Evolutionary conservation across 2,797 vertebrate species (phyloP).

Genomic region (Cryptoprocta ferox): DNA sequence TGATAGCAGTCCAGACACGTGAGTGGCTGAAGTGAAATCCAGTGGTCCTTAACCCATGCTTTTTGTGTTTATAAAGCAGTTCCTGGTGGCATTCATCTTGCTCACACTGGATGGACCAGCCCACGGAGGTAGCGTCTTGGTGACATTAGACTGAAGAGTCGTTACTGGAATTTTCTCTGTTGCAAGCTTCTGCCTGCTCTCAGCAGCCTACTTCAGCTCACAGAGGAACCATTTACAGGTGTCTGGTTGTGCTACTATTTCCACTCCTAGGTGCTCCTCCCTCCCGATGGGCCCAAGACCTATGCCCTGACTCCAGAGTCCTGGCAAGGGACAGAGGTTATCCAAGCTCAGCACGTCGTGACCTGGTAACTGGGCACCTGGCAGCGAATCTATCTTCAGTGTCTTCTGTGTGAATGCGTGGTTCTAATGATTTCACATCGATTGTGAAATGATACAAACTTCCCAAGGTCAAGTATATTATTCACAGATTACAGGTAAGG

Average conservation of each 20-base stretch:
- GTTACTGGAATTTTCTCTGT: not conserved
- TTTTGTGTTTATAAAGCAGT: not conserved
- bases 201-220: not conserved
- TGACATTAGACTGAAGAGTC: not conserved
- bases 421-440: not conserved
- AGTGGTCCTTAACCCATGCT: not conserved
- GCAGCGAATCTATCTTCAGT: not conserved
- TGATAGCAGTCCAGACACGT: not conserved
- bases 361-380: too few species aligned
- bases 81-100: not conserved
- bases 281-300: not conserved
- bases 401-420: not conserved
- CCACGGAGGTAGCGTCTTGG: not conserved
- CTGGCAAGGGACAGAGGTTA: not conserved
- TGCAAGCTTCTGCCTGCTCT: not conserved
- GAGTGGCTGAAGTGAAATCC: not conserved
- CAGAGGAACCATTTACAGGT: not conserved
- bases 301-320: not conserved
- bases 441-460: not conserved
- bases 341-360: not conserved
- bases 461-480: not conserved
- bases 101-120: not conserved
- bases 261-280: fast-evolving
- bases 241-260: not conserved
- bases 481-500: not conserved